Evolutionary conservation across 2,797 vertebrate species (phyloP).

Genomic region (Scomberomorus guttatus): DNA sequence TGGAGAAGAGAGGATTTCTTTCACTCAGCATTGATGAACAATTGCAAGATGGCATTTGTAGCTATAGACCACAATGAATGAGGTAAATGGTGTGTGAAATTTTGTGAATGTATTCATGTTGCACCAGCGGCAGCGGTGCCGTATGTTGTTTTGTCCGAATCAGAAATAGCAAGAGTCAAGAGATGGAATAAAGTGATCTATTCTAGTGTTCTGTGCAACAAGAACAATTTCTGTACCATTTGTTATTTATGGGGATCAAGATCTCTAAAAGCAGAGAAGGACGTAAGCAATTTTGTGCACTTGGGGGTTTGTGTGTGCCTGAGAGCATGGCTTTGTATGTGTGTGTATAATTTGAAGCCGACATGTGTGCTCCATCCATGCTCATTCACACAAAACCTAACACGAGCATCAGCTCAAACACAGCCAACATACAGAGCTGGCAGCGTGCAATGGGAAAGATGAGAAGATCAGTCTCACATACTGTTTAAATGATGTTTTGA

Average conservation of each 20-base stretch:
- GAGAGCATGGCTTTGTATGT: not conserved
- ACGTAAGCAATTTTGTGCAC: not conserved
- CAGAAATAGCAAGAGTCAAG: conserved; percentile 31
- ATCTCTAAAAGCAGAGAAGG: not conserved
- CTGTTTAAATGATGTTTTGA: conserved; percentile 76
- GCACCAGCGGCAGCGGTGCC: conserved; percentile 12
- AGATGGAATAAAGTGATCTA: conserved; percentile 19
- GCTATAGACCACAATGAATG: conserved; percentile 17
- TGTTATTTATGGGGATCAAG: conserved; percentile 8
- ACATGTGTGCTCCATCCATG: conserved; percentile 17
- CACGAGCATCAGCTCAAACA: conserved; percentile 17
- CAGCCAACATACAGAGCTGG: conserved; percentile 36
- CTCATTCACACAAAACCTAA: conserved; percentile 16
- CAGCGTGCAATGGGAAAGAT: conserved; percentile 44
- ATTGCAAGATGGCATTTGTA: conserved; percentile 26
- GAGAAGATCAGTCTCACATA: conserved; percentile 59
- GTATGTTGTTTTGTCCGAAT: conserved; percentile 18
- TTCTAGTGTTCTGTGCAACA: not conserved
- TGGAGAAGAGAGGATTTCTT: not conserved
- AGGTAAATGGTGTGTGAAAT: conserved; percentile 41
- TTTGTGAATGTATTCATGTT: conserved; percentile 37
- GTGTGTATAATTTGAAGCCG: conserved; percentile 13
- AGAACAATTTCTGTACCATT: conserved; percentile 1
- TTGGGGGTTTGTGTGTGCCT: not conserved
- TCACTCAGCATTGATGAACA: conserved; percentile 22